Conservation (phyloP, 1,140 invertebrate genomes). For the Scaptomyza graminum region DNA sequence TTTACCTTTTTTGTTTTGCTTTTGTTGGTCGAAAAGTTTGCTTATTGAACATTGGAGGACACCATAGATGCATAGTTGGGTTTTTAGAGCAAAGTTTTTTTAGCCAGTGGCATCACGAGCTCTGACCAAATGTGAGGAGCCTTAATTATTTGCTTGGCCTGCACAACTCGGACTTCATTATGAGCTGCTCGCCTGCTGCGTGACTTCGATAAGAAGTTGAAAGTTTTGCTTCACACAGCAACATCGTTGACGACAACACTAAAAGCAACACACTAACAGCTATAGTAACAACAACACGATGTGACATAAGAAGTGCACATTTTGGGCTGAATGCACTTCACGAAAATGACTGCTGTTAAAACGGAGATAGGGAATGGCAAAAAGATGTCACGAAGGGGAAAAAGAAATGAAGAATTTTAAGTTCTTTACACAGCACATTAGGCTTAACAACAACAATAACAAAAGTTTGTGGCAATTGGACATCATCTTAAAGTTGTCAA, state of each 20-base stretch:
- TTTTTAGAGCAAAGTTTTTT: constrained; percentile 10
- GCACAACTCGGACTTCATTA: constrained; percentile 32
- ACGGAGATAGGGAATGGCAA: neutral
- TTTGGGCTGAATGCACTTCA: constrained; percentile 35
- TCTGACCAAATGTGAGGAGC: constrained; percentile 43
- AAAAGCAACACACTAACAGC: constrained; percentile 4
- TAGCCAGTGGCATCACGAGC: neutral
- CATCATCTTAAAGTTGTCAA: constrained; percentile 8
- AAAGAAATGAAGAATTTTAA: neutral
- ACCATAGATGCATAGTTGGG: neutral
- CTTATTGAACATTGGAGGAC: constrained; percentile 14
- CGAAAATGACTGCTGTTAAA: constrained; percentile 11
- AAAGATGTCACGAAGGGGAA: neutral
- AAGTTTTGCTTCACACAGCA: constrained; percentile 22
- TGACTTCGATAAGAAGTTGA: constrained; percentile 38
- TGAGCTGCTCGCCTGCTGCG: constrained; percentile 27
- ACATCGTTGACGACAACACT: neutral
- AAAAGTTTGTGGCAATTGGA: constrained; percentile 20
- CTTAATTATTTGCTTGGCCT: constrained; percentile 41
- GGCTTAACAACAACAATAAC: constrained; percentile 1
- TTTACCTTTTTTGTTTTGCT: constrained; percentile 1
- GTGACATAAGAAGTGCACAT: constrained; percentile 15
- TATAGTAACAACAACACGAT: neutral
- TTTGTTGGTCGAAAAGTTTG: constrained; percentile 12
- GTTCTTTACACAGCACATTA: constrained; percentile 21